Evolutionary conservation across 2,113 vertebrate genomes (phyloP), one percentile per base, ranked within the genome.

Genomic region (Pseudopodoces humilis): DNA sequence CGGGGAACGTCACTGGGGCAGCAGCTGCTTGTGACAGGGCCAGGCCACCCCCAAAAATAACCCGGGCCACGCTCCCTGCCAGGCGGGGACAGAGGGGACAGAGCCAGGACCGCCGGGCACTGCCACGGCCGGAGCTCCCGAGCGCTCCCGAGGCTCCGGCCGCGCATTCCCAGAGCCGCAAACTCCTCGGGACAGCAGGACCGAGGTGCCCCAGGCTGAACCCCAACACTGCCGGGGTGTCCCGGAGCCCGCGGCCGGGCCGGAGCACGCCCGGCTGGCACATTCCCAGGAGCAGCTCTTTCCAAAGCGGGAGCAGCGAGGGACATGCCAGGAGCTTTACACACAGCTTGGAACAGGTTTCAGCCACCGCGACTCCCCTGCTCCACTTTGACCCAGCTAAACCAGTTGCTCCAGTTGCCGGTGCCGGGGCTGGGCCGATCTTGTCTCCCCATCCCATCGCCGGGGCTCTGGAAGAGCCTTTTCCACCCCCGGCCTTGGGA

Each of bases 321-420:
- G 76, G 92, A 81, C 72, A 11, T 79, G 92, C 87, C 95, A 71
- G 92, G 77, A 92, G 89, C 68, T 83, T 94, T 77, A 68, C 92
- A 85, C 92, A 86, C 53, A 25, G 1, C 90, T 64, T 53, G 84
- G 92, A 94, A 90, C 94, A 77, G 71, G 85, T 95, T 92, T 47
- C 94, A 93, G 90, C 90, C 82, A 0, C 96, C 22, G 83, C 15
- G 91, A 49, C 91, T 96, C 91, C 92, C 52, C 14, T 47, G 87
- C 85, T 86, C 71, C 65, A 37, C 92, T 89, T 18, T 4, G 87
- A 52, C 93, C 96, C 88, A 74, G 96, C 22, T 35, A 92, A 97
- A 96, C 96, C 95, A 90, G 96, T 95, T 11, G 71, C 92, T 93
- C 94, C 88, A 75, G 95, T 93, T 94, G 30, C 71, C 63, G 62